These are phyloP conservation scores for Argyra leucocephala DNA, from an alignment of 2,888 invertebrate genomes.

Conservation along the genomic window DNA sequence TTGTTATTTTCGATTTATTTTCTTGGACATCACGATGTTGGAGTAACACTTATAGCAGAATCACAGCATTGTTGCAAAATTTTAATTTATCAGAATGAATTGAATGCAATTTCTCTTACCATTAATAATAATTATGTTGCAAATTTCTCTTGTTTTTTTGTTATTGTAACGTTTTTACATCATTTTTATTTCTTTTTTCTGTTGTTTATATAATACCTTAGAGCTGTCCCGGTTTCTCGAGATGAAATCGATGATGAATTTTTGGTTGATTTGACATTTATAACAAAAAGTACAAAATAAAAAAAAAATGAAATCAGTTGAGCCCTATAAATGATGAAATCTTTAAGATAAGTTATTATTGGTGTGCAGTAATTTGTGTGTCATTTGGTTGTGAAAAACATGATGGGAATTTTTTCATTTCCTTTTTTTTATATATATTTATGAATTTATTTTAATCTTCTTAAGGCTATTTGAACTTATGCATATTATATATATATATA, in stretches of 20 bases:
- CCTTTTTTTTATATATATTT: no score
- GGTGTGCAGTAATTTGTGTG: neutral
- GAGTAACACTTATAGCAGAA: neutral
- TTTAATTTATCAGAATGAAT: neutral
- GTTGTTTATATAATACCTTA: neutral
- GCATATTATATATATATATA: no score
- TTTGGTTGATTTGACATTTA: neutral
- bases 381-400: neutral
- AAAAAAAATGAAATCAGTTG: neutral
- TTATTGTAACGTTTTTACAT: neutral
- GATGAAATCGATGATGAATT: no score
- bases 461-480: no score
- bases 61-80: neutral
- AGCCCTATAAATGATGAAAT: neutral
- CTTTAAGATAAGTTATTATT: neutral
- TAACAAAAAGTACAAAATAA: neutral
- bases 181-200: neutral
- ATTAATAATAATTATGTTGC: slow-evolving; percentile 1
- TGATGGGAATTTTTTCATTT: neutral
- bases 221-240: neutral
- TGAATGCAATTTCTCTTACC: neutral
- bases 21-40: neutral
- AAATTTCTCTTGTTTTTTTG: neutral
- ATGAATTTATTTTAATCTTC: no score
- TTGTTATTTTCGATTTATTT: neutral